These are phyloP conservation scores for Motacilla tschutschensis DNA, from an alignment of 2,113 vertebrate species.

Conservation along the genomic window DNA sequence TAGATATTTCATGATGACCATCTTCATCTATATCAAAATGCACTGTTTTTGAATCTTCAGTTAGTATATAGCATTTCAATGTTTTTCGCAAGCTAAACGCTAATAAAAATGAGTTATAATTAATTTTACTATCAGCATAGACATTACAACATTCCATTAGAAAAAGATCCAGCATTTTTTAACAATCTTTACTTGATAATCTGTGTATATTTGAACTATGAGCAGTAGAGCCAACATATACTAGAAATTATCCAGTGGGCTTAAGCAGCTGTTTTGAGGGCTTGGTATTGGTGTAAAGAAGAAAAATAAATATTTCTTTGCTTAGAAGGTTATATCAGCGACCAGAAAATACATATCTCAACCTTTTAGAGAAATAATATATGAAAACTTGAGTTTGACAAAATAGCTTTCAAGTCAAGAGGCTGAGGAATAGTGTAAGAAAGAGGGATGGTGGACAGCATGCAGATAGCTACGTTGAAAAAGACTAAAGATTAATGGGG, in stretches of 20 bases:
- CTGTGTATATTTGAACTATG: neutral
- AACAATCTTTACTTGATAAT: neutral
- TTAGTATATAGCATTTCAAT: conserved; percentile 48
- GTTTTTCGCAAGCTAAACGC: neutral
- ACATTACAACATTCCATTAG: neutral
- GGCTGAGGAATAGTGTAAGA: neutral
- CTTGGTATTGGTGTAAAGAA: neutral
- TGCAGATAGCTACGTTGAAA: neutral
- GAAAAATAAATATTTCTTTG: neutral
- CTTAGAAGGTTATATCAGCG: neutral
- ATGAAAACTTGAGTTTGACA: neutral
- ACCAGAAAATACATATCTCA: neutral
- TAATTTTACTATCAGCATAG: neutral
- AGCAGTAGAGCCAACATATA: neutral
- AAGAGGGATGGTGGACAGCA: neutral
- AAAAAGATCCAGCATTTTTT: neutral
- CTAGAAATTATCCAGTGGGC: neutral
- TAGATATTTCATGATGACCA: conserved; percentile 50
- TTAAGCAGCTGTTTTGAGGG: neutral
- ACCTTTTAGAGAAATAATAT: neutral
- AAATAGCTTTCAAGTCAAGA: neutral
- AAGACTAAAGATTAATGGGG: neutral
- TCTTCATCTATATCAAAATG: conserved; percentile 59
- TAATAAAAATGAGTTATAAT: neutral
- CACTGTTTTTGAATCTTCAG: conserved; percentile 59